Conservation (phyloP, 2,113 vertebrate genomes). For the Poeciliopsis retropinna region DNA sequence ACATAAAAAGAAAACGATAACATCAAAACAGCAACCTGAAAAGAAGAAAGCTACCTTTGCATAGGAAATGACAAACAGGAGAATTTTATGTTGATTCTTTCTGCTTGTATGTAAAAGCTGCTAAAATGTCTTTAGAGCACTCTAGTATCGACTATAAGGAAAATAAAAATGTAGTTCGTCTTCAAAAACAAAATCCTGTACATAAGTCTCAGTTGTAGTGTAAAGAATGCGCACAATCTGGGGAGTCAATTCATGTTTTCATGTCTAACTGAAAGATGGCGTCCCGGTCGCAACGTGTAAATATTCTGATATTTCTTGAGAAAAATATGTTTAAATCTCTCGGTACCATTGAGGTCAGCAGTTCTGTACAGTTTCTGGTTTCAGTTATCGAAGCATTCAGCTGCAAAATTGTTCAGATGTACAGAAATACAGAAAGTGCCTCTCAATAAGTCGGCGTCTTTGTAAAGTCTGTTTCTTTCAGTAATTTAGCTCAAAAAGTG, state of each 20-base stretch:
- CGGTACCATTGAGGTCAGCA: not conserved
- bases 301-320: constrained; percentile 18
- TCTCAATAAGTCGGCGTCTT: not conserved
- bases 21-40: constrained; percentile 37
- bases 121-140: constrained; percentile 33
- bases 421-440: not conserved
- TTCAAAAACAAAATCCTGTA: constrained; percentile 29
- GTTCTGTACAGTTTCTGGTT: constrained; percentile 6
- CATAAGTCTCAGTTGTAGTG: constrained; percentile 27
- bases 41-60: constrained; percentile 59
- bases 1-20: not conserved
- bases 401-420: not conserved
- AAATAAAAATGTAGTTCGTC: constrained; percentile 19
- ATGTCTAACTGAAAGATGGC: constrained; percentile 1
- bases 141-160: constrained; percentile 26
- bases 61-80: constrained; percentile 23
- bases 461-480: not conserved
- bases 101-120: constrained; percentile 37
- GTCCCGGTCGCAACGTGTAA: constrained; percentile 17
- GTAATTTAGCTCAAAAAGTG: not conserved
- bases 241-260: not conserved
- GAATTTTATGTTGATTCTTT: constrained; percentile 45
- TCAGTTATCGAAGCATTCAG: not conserved
- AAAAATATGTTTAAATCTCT: not conserved
- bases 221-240: constrained; percentile 13